These are phyloP conservation scores for Luperina testacea DNA, from an alignment of 2,888 invertebrate genomes.

Conservation along the genomic window DNA sequence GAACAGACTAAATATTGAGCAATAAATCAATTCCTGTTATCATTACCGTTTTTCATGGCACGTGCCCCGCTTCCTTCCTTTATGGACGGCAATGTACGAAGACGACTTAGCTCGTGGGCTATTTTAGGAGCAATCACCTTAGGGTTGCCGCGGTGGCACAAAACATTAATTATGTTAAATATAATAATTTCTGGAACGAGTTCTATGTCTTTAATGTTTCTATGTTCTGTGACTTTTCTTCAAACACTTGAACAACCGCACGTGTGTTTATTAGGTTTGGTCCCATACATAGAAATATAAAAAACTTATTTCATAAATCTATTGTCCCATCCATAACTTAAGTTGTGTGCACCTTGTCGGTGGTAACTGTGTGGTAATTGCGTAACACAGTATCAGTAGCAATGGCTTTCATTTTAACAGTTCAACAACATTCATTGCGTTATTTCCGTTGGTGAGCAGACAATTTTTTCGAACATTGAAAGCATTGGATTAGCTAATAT, in stretches of 20 bases:
- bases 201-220: neutral
- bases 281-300: no score
- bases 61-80: conserved; percentile 63
- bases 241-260: neutral
- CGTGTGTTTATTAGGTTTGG: no score
- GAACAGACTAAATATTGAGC: conserved; percentile 45
- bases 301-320: no score
- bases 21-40: conserved; percentile 68
- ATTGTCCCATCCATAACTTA: no score
- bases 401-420: no score
- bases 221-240: neutral
- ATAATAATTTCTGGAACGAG: neutral
- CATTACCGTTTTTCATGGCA: conserved; percentile 63
- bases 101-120: conserved; percentile 50
- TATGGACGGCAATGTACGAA: conserved; percentile 53
- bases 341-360: no score
- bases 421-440: no score
- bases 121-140: conserved; percentile 59
- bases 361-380: no score
- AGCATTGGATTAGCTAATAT: no score
- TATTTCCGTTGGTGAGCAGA: no score
- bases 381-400: no score
- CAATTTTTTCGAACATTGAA: no score
- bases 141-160: conserved; percentile 47
- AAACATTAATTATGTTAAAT: neutral